Conservation (phyloP, 1,140 invertebrate species). For the Yoshiicerus persimilis region DNA sequence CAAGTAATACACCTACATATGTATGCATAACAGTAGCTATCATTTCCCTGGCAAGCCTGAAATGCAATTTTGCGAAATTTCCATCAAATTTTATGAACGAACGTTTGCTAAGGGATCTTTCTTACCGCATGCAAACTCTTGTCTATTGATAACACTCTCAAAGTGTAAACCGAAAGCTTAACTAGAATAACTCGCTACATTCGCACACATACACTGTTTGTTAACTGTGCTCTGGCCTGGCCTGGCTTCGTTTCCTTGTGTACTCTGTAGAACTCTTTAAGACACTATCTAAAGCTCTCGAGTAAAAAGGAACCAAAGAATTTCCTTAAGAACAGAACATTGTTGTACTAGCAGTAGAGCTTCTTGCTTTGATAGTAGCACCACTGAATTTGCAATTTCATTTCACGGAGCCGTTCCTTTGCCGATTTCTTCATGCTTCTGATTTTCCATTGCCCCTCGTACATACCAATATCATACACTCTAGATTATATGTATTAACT, state of each 20-base stretch:
- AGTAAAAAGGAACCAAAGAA: background rate
- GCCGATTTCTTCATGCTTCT: conserved; percentile 9
- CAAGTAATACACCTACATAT: background rate
- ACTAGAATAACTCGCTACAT: background rate
- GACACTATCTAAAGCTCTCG: background rate
- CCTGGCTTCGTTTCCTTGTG: background rate
- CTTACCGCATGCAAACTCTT: background rate
- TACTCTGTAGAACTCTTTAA: background rate
- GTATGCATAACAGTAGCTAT: background rate
- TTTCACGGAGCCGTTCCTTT: conserved; percentile 25
- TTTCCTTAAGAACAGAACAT: background rate
- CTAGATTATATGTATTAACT: background rate
- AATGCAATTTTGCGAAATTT: conserved; percentile 11
- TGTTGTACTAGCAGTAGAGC: no score
- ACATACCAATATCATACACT: background rate
- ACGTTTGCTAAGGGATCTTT: background rate
- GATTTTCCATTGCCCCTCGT: background rate
- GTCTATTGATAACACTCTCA: background rate
- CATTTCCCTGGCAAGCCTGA: background rate
- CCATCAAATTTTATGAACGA: conserved; percentile 23
- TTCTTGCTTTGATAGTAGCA: background rate
- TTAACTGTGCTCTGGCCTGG: background rate
- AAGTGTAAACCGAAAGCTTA: background rate
- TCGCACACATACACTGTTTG: background rate
- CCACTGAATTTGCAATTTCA: conserved; percentile 13